These are phyloP conservation scores for Pygocentrus nattereri DNA, from an alignment of 2,797 vertebrate genomes.

Conservation along the genomic window DNA sequence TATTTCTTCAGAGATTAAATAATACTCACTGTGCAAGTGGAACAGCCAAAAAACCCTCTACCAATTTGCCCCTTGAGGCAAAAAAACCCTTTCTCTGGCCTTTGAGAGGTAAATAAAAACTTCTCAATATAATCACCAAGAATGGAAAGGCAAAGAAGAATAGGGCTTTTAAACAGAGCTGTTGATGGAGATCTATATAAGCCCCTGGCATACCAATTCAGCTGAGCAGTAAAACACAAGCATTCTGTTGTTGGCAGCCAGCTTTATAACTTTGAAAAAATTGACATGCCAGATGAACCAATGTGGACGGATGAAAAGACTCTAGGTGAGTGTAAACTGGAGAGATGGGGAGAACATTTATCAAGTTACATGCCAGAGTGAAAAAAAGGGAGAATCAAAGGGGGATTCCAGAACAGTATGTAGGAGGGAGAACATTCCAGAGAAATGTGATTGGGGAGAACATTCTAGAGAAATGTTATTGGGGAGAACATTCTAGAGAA, in stretches of 20 bases:
- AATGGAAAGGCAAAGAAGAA: slow-evolving; percentile 2
- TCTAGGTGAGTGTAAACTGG: too few relatives aligned
- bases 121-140: neutral
- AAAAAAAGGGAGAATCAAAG: too few relatives aligned
- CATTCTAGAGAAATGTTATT: too few relatives aligned
- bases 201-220: neutral
- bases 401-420: neutral
- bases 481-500: too few relatives aligned
- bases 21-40: slow-evolving; percentile 26
- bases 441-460: too few relatives aligned
- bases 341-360: neutral
- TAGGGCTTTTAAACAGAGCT: neutral
- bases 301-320: neutral
- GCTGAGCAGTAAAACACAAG: neutral
- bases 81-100: neutral
- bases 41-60: slow-evolving; percentile 20
- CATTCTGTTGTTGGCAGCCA: neutral
- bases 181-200: neutral
- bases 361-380: too few relatives aligned
- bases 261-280: neutral
- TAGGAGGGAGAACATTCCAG: neutral
- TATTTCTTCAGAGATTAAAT: slow-evolving; percentile 37
- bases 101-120: slow-evolving; percentile 22
- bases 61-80: slow-evolving; percentile 3
- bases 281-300: neutral